These are phyloP conservation scores for Gymnothorax javanicus DNA, from an alignment of 2,797 vertebrate genomes.

Conservation along the genomic window DNA sequence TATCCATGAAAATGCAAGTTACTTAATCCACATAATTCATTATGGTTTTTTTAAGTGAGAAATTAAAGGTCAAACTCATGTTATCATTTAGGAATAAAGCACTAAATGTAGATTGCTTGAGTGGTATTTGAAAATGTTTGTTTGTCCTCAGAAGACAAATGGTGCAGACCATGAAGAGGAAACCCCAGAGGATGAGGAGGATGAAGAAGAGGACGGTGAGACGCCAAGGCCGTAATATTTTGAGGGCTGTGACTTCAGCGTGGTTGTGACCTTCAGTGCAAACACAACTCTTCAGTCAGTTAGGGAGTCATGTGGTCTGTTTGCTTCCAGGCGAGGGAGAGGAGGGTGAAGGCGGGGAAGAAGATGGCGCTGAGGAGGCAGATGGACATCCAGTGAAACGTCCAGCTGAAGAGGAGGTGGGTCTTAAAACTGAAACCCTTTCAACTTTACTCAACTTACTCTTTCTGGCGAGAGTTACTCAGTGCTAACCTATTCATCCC, in stretches of 20 bases:
- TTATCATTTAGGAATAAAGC: background rate
- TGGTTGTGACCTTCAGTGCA: background rate
- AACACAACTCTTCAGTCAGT: background rate
- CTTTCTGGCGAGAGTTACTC: background rate
- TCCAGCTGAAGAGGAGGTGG: slow-evolving; percentile 74
- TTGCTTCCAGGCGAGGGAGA: slow-evolving; percentile 40
- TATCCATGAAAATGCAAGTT: background rate
- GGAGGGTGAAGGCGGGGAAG: slow-evolving; percentile 65
- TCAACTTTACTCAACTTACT: background rate
- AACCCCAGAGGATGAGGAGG: slow-evolving; percentile 69
- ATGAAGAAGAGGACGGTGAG: slow-evolving; percentile 61
- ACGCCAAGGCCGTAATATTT: slow-evolving; percentile 9
- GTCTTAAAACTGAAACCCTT: slow-evolving; percentile 20
- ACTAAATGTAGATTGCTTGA: background rate
- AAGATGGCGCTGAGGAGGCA: slow-evolving; percentile 70
- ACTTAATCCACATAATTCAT: background rate
- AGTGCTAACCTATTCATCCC: background rate
- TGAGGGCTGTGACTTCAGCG: background rate
- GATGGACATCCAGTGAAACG: slow-evolving; percentile 80
- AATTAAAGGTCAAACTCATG: background rate
- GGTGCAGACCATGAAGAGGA: slow-evolving; percentile 77
- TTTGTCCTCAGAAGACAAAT: slow-evolving; percentile 58
- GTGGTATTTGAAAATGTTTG: background rate
- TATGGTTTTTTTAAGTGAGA: background rate
- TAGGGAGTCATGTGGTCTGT: background rate